Evolutionary conservation across 2,888 invertebrate species (phyloP).

Genomic region (Dasypolia templi): DNA sequence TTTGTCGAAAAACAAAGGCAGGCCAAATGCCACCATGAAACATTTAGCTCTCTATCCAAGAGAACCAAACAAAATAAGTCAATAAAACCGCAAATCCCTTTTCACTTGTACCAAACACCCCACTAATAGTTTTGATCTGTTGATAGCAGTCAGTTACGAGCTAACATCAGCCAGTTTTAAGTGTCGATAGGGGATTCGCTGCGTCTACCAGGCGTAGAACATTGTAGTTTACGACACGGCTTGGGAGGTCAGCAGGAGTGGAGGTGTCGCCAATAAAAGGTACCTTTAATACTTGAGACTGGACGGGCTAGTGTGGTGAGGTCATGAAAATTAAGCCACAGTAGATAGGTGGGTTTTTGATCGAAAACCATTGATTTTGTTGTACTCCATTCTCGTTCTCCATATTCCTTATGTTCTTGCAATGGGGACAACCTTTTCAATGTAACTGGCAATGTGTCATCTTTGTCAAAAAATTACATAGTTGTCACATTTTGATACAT

Average conservation of each 20-base stretch:
- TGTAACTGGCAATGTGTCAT: no score
- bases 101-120: constrained; percentile 31
- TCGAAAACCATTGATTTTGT: not conserved
- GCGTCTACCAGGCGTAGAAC: constrained; percentile 25
- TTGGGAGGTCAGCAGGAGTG: constrained; percentile 14
- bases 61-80: not conserved
- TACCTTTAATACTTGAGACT: constrained; percentile 28
- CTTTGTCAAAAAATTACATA: no score
- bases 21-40: not conserved
- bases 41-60: not conserved
- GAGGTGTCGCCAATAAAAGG: constrained; percentile 27
- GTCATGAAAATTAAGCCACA: constrained; percentile 32
- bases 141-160: constrained; percentile 51
- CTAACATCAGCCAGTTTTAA: constrained; percentile 51
- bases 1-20: no score
- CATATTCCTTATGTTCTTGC: no score
- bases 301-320: not conserved
- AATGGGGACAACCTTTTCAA: no score
- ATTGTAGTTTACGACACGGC: constrained; percentile 39
- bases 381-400: no score
- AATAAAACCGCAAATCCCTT: not conserved
- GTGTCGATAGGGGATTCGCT: constrained; percentile 37
- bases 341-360: no score
- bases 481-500: no score
- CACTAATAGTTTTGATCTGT: constrained; percentile 60